Evolutionary conservation across 2,888 invertebrate species (phyloP).

Genomic region (Cephalotes varians): DNA sequence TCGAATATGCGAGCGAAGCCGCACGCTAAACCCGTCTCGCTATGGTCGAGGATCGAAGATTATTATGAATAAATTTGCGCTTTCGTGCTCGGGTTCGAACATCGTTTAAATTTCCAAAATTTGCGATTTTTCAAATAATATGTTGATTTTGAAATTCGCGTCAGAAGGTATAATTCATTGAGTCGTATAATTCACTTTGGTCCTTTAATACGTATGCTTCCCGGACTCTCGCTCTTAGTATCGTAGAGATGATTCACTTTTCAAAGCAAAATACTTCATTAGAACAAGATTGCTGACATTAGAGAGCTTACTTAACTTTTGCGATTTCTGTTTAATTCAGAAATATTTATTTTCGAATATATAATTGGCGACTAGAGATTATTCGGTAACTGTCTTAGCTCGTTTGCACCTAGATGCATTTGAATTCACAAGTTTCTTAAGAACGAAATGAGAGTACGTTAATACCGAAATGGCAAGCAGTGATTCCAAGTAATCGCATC

Average conservation of each 20-base stretch:
- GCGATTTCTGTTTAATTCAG: not conserved
- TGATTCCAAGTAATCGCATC: slow-evolving; percentile 63
- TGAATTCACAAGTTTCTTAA: not conserved
- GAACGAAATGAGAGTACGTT: slow-evolving; percentile 3
- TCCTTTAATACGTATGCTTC: not conserved
- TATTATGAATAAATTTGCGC: slow-evolving; percentile 51
- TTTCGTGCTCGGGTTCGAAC: not conserved
- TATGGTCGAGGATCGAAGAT: slow-evolving; percentile 3
- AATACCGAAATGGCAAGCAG: slow-evolving; percentile 48
- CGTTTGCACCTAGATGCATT: not conserved
- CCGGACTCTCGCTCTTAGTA: not conserved
- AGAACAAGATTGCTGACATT: not conserved
- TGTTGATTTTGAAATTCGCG: slow-evolving; percentile 38
- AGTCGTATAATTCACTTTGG: slow-evolving; percentile 11
- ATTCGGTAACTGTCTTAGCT: not conserved
- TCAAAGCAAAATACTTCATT: slow-evolving; percentile 8
- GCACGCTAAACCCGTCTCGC: slow-evolving; percentile 2
- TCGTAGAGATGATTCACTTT: not conserved
- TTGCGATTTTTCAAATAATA: slow-evolving; percentile 38
- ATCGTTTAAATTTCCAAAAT: slow-evolving; percentile 27
- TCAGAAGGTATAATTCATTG: not conserved
- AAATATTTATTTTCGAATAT: not conserved
- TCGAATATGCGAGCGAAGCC: slow-evolving; percentile 30
- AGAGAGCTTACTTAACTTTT: not conserved
- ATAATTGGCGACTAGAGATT: not conserved